Conservation (phyloP, 2,797 vertebrate species). For the Ciconia nigra region DNA sequence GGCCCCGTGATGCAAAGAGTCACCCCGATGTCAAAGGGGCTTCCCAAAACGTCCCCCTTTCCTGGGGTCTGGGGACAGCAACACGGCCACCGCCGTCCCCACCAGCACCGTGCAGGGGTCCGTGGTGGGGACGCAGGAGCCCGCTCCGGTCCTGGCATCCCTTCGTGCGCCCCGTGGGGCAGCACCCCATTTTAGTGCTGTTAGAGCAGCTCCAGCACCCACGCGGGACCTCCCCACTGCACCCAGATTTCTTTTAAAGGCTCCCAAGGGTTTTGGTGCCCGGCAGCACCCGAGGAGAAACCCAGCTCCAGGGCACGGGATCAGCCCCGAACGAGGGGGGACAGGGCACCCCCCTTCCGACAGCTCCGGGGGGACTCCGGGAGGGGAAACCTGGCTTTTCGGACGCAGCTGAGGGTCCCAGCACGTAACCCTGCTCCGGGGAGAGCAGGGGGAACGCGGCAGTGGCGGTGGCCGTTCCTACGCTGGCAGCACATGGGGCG, state of each 20-base stretch:
- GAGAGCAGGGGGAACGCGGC: neutral
- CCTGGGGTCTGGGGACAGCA: neutral
- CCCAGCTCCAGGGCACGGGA: neutral
- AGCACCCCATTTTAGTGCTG: neutral
- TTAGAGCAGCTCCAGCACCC: neutral
- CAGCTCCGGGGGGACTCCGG: neutral
- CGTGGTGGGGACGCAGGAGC: accelerated
- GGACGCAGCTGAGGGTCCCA: neutral
- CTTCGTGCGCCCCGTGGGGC: accelerated
- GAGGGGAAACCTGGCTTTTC: neutral
- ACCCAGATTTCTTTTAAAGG: neutral
- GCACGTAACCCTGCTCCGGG: neutral
- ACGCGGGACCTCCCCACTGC: accelerated
- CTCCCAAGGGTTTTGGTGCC: neutral
- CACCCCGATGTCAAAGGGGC: neutral
- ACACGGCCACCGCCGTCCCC: accelerated
- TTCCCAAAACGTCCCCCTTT: neutral
- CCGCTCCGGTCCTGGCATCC: neutral
- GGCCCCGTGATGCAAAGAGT: neutral
- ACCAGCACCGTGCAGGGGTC: neutral
- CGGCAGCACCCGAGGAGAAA: neutral
- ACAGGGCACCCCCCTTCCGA: accelerated
- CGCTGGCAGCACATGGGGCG: neutral
- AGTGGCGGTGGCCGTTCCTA: neutral
- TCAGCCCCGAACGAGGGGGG: accelerated